phyloP scores from a whole-genome alignment of 2,797 vertebrate species.

The Coranthus polyacanthus region DNA sequence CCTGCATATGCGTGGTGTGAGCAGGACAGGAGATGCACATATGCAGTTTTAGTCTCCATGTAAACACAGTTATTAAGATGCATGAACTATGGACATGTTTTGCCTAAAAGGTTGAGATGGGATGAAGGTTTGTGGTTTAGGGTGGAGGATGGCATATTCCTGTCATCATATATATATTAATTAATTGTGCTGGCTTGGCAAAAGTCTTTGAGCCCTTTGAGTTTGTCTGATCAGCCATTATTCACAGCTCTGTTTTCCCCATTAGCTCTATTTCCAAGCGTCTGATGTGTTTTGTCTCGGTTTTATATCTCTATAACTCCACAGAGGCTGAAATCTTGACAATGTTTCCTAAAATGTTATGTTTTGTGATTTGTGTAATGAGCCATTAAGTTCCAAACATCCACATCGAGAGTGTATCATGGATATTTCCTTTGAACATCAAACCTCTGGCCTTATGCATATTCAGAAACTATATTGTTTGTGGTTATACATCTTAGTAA shows the following conservation, averaged over 20 bases:
- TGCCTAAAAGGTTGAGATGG: conserved; percentile 9
- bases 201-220: conserved; percentile 6
- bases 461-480: conserved; percentile 23
- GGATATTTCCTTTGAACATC: not conserved
- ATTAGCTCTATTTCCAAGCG: not conserved
- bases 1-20: too few relatives aligned
- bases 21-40: too few relatives aligned
- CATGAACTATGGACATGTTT: conserved; percentile 14
- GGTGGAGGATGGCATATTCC: not conserved
- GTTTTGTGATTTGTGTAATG: too few relatives aligned
- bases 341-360: not conserved
- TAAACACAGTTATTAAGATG: not conserved
- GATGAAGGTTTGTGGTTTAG: not conserved
- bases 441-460: conserved; percentile 28
- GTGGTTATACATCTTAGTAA: not conserved
- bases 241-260: not conserved
- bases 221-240: conserved; percentile 4
- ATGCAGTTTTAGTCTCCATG: too few relatives aligned
- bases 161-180: conserved; percentile 11
- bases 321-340: too few relatives aligned
- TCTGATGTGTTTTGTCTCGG: not conserved
- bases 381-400: not conserved
- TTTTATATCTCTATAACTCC: not conserved
- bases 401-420: not conserved
- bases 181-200: not conserved